Percentiles rank a stretch among this genome's conserved stretches.
These are phyloP conservation scores for Therioaphis trifolii DNA, from an alignment of 2,888 invertebrate genomes.

Conservation along the genomic window DNA sequence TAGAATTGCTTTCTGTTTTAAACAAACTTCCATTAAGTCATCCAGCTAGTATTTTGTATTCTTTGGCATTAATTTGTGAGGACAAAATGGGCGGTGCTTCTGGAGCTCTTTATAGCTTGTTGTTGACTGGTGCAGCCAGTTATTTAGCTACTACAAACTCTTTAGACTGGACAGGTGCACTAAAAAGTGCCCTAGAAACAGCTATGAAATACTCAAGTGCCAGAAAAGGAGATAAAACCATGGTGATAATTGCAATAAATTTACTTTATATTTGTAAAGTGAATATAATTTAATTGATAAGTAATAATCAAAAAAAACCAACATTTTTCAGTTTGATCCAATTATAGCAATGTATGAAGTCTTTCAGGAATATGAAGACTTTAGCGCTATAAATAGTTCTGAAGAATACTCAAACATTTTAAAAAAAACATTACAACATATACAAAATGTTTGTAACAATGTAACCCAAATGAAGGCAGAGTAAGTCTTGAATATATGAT, in stretches of 20 bases:
- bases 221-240: slow-evolving; percentile 79
- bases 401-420: slow-evolving; percentile 66
- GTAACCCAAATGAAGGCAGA: slow-evolving; percentile 73
- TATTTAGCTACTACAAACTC: slow-evolving; percentile 65
- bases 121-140: slow-evolving; percentile 71
- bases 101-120: slow-evolving; percentile 82
- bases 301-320: too few relatives aligned
- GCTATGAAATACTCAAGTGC: slow-evolving; percentile 80
- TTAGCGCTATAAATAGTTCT: neutral
- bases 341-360: slow-evolving; percentile 70
- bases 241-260: slow-evolving; percentile 72
- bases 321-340: slow-evolving; percentile 72
- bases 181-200: slow-evolving; percentile 73
- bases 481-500: slow-evolving; percentile 68
- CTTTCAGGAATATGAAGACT: slow-evolving; percentile 66
- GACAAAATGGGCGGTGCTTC: slow-evolving; percentile 82
- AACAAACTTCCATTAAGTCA: slow-evolving; percentile 56
- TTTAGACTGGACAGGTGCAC: slow-evolving; percentile 72
- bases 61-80: slow-evolving; percentile 71
- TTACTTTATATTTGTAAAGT: neutral
- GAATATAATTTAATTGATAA: neutral
- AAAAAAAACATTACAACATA: slow-evolving; percentile 69
- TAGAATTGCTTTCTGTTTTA: slow-evolving; percentile 43
- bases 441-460: slow-evolving; percentile 70
- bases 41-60: slow-evolving; percentile 61